These are phyloP conservation scores for Polypedilum vanderplanki DNA, from an alignment of 1,140 invertebrate genomes.

Conservation along the genomic window DNA sequence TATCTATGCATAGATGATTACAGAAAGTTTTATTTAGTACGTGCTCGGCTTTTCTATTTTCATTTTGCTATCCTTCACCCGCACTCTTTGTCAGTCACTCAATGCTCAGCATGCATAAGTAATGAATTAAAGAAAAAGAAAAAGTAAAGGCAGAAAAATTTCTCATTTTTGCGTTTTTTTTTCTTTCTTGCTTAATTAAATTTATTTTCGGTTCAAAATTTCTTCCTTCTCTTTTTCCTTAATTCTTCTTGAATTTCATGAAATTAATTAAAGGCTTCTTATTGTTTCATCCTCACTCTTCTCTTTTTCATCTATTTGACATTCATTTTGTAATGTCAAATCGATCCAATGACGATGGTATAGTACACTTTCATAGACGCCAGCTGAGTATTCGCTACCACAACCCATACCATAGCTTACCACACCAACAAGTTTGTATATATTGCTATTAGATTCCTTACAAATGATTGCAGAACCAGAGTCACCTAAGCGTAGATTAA, in stretches of 20 bases:
- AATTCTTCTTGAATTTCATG: neutral
- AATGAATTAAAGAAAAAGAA: neutral
- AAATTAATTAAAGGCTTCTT: neutral
- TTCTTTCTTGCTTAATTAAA: neutral
- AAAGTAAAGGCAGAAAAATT: neutral
- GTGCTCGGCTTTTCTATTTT: neutral
- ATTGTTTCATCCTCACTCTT: neutral
- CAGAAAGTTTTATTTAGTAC: neutral
- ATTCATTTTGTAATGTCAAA: neutral
- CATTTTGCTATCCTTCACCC: too few relatives aligned
- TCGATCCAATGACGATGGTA: neutral
- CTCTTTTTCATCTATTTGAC: neutral
- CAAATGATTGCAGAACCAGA: neutral
- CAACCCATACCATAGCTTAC: neutral
- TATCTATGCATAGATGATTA: neutral
- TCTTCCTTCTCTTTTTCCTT: neutral
- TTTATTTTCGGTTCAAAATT: neutral
- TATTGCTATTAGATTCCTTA: neutral
- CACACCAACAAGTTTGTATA: neutral
- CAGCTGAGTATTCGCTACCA: neutral
- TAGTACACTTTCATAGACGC: neutral
- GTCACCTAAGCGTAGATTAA: neutral
- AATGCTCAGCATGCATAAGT: slow-evolving; percentile 1
- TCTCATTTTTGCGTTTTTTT: neutral
- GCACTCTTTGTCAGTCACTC: neutral